These are phyloP conservation scores for Stictonetta naevosa DNA, from an alignment of 2,113 vertebrate species.

Conservation along the genomic window DNA sequence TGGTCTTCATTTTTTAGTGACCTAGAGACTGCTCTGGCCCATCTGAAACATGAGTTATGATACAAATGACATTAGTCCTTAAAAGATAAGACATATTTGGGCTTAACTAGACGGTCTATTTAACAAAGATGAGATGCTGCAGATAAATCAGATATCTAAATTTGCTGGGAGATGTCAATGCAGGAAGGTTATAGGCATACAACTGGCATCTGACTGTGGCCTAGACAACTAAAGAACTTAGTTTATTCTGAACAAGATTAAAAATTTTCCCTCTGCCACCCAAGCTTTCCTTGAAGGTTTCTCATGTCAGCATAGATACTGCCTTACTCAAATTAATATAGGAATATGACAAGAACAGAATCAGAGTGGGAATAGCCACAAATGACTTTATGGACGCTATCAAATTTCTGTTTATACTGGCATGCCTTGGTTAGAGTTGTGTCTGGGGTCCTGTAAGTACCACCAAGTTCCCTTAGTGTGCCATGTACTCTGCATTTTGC, in stretches of 20 bases:
- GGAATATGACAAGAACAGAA: background rate
- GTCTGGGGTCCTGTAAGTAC: background rate
- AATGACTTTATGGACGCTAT: accelerated
- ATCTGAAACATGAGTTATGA: background rate
- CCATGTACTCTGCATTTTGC: background rate
- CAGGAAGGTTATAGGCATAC: background rate
- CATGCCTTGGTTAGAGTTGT: background rate
- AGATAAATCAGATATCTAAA: background rate
- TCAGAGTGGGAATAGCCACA: background rate
- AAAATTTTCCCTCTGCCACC: background rate
- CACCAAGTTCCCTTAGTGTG: background rate
- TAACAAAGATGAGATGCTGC: background rate
- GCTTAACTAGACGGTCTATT: background rate
- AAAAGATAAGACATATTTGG: background rate
- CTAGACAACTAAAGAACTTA: background rate
- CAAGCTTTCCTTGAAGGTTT: background rate
- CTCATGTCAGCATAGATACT: background rate
- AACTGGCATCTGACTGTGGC: background rate
- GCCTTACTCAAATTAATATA: background rate
- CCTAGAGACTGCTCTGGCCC: background rate
- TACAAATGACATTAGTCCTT: background rate
- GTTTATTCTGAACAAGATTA: background rate
- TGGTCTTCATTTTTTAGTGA: background rate
- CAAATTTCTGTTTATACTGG: background rate
- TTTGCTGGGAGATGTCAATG: background rate